Percentiles rank a stretch among this genome's conserved stretches.
Conservation (phyloP, 2,888 invertebrate genomes). For the Rhamphomyia laevipes region DNA sequence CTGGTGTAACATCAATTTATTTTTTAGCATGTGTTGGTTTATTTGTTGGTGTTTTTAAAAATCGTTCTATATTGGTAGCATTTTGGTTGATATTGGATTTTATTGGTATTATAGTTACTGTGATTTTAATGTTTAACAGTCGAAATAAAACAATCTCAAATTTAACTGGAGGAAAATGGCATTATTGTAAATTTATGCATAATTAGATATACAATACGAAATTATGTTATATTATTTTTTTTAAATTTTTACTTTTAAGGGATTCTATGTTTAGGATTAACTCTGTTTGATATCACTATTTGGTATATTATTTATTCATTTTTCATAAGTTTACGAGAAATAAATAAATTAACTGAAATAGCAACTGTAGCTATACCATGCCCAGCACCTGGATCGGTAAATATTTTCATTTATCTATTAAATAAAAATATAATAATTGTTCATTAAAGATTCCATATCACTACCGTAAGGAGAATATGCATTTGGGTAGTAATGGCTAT, state of each 20-base stretch:
- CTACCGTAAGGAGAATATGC: slow-evolving; percentile 36
- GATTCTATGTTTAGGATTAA: slow-evolving; percentile 24
- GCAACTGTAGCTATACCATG: slow-evolving; percentile 38
- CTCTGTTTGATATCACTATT: slow-evolving; percentile 28
- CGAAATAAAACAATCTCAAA: slow-evolving; percentile 26
- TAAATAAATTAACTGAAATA: slow-evolving; percentile 35
- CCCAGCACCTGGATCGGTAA: slow-evolving; percentile 34
- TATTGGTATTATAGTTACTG: slow-evolving; percentile 24
- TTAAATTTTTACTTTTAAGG: background rate
- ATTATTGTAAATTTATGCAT: slow-evolving; percentile 29
- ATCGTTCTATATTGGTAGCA: slow-evolving; percentile 29
- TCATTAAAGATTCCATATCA: slow-evolving; percentile 31
- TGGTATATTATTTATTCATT: slow-evolving; percentile 34
- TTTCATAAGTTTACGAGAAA: slow-evolving; percentile 32
- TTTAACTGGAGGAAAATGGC: slow-evolving; percentile 27
- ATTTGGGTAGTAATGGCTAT: slow-evolving; percentile 35
- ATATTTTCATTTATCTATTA: slow-evolving; percentile 9
- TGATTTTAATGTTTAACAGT: slow-evolving; percentile 25
- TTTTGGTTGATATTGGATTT: slow-evolving; percentile 34
- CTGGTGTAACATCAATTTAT: slow-evolving; percentile 25
- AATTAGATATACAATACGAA: no score
- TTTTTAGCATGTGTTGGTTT: slow-evolving; percentile 29
- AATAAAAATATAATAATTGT: background rate
- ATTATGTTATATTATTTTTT: no score
- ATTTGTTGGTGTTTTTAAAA: slow-evolving; percentile 33